Evolutionary conservation across 2,113 vertebrate genomes (phyloP).

Genomic region (Thermophis baileyi): DNA sequence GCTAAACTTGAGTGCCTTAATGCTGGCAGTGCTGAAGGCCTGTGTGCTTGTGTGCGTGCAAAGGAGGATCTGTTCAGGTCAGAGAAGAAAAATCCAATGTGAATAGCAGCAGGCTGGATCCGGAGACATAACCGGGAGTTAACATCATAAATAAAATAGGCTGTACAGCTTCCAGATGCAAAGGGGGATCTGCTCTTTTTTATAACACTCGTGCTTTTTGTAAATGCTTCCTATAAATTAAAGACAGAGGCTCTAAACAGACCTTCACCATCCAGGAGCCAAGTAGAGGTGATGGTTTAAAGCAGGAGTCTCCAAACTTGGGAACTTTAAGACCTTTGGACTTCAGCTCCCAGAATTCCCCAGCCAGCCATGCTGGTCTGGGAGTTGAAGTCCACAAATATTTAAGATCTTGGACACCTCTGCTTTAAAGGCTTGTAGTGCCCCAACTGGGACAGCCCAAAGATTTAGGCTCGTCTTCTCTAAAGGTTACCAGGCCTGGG

Average conservation of each 20-base stretch:
- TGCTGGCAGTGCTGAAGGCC: background rate
- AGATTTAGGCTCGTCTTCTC: background rate
- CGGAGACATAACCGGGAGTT: background rate
- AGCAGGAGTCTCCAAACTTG: background rate
- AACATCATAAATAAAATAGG: background rate
- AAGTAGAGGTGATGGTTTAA: background rate
- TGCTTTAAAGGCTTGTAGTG: background rate
- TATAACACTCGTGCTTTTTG: background rate
- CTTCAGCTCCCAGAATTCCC: background rate
- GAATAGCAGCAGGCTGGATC: background rate
- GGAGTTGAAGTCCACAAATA: background rate
- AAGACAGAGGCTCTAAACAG: background rate
- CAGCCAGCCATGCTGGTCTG: background rate
- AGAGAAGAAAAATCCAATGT: background rate
- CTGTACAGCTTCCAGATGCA: background rate
- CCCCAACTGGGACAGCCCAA: background rate
- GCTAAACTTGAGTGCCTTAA: constrained; percentile 12
- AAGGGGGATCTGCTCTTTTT: background rate
- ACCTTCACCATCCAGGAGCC: background rate
- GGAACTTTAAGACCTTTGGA: background rate
- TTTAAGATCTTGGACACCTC: background rate
- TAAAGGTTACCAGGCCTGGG: background rate
- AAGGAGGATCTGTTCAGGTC: background rate
- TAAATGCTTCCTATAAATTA: background rate
- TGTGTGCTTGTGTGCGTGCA: background rate